Conservation (phyloP, 2,113 vertebrate species). For the Chiloscyllium plagiosum region DNA sequence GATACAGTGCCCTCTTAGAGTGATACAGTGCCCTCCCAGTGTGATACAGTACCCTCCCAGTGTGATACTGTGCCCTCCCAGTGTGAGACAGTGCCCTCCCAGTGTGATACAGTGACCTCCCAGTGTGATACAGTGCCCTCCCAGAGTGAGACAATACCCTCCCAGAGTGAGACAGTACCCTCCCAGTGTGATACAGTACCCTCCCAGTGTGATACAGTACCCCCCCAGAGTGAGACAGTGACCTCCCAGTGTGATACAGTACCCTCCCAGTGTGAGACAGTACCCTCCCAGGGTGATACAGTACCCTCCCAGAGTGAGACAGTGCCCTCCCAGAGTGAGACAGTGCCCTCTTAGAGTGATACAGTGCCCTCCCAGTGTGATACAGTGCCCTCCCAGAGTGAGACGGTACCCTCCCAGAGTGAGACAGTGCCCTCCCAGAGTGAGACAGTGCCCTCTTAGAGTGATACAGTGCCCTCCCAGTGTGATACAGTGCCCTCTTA, state of each 20-base stretch:
- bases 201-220: background rate
- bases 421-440: no score
- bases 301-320: background rate
- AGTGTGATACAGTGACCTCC: background rate
- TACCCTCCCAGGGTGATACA: background rate
- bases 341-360: constrained; percentile 3
- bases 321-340: background rate
- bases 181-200: constrained; percentile 19
- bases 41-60: no score
- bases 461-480: no score
- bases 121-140: background rate
- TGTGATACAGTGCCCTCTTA: no score
- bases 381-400: no score
- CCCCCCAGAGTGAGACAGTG: background rate
- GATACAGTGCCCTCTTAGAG: no score
- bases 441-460: no score
- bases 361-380: no score
- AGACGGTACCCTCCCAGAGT: no score
- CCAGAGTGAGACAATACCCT: no score
- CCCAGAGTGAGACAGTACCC: background rate
- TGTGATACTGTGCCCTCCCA: background rate
- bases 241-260: background rate
- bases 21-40: no score
- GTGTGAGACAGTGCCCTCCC: no score
- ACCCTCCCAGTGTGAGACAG: constrained; percentile 31